Conservation (phyloP, 2,113 vertebrate species). For the Campylomormyrus tamandua region DNA sequence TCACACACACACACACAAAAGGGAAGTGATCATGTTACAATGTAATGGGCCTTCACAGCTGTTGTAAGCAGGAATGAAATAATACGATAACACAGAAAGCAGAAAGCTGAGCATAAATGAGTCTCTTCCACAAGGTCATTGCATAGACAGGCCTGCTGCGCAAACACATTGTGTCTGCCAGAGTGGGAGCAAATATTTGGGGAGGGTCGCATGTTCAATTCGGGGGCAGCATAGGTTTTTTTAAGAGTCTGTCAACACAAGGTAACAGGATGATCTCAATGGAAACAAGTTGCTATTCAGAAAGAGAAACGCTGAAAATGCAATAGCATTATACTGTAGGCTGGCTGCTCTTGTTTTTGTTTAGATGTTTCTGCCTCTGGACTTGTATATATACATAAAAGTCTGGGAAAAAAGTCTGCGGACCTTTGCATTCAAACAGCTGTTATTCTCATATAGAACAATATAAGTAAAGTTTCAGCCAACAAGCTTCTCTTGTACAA, state of each 20-base stretch:
- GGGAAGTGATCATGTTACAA: not conserved
- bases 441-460: not conserved
- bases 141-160: not conserved
- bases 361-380: not conserved
- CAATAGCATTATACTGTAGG: not conserved
- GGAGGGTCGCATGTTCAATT: not conserved
- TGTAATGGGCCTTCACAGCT: not conserved
- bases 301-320: not conserved
- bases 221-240: not conserved
- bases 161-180: not conserved
- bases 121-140: not conserved
- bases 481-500: not conserved
- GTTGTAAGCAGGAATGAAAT: not conserved
- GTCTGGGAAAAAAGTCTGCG: no score
- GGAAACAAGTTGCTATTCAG: not conserved
- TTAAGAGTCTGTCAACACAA: not conserved
- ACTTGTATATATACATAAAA: not conserved
- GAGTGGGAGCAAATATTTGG: not conserved
- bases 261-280: not conserved
- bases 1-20: not conserved
- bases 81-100: not conserved
- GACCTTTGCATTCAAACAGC: not conserved
- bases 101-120: not conserved
- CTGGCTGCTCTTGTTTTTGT: not conserved
- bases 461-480: not conserved